phyloP scores from a whole-genome alignment of 2,797 vertebrate species.

The Pogoniulus pusillus region DNA sequence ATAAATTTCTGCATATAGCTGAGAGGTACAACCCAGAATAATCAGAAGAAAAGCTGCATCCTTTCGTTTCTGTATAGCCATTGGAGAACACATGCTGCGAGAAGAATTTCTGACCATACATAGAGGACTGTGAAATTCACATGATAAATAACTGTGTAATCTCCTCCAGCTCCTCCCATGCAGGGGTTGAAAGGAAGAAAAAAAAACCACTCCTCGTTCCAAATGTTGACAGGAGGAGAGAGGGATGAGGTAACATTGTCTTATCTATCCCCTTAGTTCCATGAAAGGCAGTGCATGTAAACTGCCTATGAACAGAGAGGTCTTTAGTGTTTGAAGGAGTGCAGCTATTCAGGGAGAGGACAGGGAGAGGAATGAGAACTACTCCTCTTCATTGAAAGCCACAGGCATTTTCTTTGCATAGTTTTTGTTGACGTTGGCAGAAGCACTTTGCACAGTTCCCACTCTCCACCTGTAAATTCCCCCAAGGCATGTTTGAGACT shows the following conservation, averaged over 20 bases:
- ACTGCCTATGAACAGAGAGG: not conserved
- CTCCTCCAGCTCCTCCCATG: constrained; percentile 8
- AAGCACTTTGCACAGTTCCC: not conserved
- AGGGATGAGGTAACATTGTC: not conserved
- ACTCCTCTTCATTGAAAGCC: constrained; percentile 15
- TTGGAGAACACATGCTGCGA: not conserved
- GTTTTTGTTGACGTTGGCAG: constrained; percentile 23
- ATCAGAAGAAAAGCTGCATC: constrained; percentile 17
- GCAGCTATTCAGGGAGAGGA: not conserved
- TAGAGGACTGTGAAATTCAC: not conserved
- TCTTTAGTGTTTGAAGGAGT: not conserved
- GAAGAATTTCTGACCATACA: constrained; percentile 13
- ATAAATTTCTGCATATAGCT: not conserved
- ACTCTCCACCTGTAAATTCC: constrained; percentile 40
- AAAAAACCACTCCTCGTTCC: not conserved
- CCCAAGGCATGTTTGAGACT: not conserved
- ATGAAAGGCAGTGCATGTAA: not conserved
- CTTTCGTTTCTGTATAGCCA: not conserved
- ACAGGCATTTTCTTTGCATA: constrained; percentile 38
- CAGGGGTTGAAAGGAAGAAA: not conserved
- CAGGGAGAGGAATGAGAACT: not conserved
- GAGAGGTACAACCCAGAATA: not conserved
- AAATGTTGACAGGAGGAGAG: not conserved
- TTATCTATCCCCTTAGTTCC: not conserved
- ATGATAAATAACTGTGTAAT: constrained; percentile 28